Base-by-base conservation (phyloP, 2,797 vertebrate species). In the Neoniphon sammara region DNA sequence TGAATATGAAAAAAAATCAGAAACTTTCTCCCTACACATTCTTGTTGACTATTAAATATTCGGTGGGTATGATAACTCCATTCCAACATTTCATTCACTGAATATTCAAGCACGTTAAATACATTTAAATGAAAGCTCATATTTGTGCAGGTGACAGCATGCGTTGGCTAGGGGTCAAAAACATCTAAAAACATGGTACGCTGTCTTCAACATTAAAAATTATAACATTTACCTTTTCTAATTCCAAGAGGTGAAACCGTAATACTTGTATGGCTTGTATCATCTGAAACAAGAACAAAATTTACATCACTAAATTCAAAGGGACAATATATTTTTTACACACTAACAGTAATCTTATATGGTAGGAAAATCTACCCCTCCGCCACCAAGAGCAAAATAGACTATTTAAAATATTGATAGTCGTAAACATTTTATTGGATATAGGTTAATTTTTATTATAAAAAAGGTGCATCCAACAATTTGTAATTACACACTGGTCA, bases 181-280 rank as follows among this genome's bases (percentile, higher is more conserved):
- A 36, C 18, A 34, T n/a, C 34, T 23, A 8, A 57, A 23, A 59
- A 56, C 23, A 59, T 15, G 7, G 14, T 4, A 44, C 12, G 4
- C 14, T 17, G 15, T 46, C 15, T 15, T 46, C 44, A 17, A 17
- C 15, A 46, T 46, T 15, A 7, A 61, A 12, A 69, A 53, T 54
- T n/a, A 15, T 39, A 18, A 53, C 49, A 83, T 91, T 95, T 98
- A 99, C 97, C 97, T 99, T 99, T 96, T 99, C 98, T 96, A 99
- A 96, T 93, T 99, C 97, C 97, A 99, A 94, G 93, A 99, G 97
- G 87, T 99, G 98, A 96, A 99, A 99, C 92, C 98, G 96, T 97
- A 99, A 96, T 91, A 99, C 98, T 98, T 99, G 98, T 95, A 99
- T 99, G 94, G 98, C 98, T 96, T 99, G 97, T 87, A 99, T 99